Evolutionary conservation across 2,888 invertebrate species (phyloP).

Genomic region (Agrochola macilenta): DNA sequence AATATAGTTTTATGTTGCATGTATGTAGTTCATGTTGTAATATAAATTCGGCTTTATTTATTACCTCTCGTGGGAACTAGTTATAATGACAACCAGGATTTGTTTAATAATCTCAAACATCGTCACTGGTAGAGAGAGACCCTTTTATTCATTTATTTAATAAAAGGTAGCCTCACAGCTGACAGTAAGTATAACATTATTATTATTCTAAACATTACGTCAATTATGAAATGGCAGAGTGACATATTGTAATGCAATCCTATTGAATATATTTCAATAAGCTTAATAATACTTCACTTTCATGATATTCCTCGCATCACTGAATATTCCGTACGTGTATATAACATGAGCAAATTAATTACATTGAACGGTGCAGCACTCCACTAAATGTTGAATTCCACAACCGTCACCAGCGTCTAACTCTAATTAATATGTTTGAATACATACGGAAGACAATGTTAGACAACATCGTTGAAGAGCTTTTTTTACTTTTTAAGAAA

Average conservation of each 20-base stretch:
- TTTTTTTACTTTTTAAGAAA: background rate
- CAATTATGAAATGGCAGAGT: background rate
- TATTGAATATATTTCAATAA: background rate
- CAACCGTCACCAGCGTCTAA: conserved; percentile 45
- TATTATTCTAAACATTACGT: background rate
- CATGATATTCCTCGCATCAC: background rate
- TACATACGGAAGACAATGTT: conserved; percentile 32
- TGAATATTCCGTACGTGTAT: background rate
- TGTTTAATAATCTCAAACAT: too few species aligned
- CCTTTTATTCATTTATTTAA: background rate
- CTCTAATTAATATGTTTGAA: conserved; percentile 59
- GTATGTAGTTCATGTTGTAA: too few species aligned
- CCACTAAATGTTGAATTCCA: conserved; percentile 54
- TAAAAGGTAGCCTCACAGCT: background rate
- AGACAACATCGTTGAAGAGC: background rate
- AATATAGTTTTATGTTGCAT: too few species aligned
- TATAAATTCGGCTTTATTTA: too few species aligned
- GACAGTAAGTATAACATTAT: background rate
- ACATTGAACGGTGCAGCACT: conserved; percentile 45
- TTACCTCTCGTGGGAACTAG: too few species aligned
- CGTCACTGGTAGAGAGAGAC: background rate
- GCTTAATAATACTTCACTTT: background rate
- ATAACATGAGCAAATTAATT: conserved; percentile 47
- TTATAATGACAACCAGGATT: too few species aligned
- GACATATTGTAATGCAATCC: background rate